Evolutionary conservation across 2,113 vertebrate species (phyloP).

Genomic region (Tonatia bakeri): DNA sequence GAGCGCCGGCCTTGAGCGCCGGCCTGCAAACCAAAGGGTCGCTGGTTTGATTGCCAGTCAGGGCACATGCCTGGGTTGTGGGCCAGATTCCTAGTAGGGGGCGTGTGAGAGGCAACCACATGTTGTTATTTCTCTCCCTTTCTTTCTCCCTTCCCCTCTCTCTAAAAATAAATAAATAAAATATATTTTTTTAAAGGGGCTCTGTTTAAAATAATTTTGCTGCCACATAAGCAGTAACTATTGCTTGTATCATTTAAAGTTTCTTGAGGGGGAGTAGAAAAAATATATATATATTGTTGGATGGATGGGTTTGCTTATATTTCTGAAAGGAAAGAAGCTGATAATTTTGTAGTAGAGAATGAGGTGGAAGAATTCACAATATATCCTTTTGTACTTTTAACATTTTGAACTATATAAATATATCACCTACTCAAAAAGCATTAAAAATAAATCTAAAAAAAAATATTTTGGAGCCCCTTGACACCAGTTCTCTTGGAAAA

Average conservation of each 20-base stretch:
- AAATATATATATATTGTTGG: not conserved
- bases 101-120: no score
- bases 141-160: no score
- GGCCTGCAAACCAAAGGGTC: no score
- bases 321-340: not conserved
- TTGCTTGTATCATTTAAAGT: constrained; percentile 2
- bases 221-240: not conserved
- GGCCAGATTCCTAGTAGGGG: no score
- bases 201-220: not conserved
- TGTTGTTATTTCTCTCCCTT: no score
- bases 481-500: not conserved
- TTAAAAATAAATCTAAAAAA: not conserved
- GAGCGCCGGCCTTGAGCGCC: no score
- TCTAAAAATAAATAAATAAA: no score
- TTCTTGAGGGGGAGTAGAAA: not conserved
- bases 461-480: not conserved
- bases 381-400: not conserved
- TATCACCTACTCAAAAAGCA: not conserved
- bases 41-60: no score
- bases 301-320: not conserved
- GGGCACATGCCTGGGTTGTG: no score
- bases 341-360: not conserved
- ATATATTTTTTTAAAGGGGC: not conserved
- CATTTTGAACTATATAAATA: constrained; percentile 1
- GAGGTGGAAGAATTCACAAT: not conserved